Evolutionary conservation across 1,140 invertebrate genomes (phyloP).

Genomic region (Patella vulgata): DNA sequence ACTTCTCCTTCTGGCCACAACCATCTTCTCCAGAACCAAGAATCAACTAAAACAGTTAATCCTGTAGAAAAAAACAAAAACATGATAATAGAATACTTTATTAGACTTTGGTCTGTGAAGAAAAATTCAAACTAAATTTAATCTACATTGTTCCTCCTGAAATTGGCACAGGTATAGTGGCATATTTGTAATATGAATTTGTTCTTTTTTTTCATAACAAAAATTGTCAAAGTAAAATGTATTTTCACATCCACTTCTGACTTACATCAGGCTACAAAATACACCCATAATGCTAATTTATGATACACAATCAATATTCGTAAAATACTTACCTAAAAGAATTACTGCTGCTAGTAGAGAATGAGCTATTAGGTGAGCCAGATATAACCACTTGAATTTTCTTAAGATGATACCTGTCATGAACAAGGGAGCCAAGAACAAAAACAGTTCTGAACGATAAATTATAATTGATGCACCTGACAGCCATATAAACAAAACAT

Average conservation of each 20-base stretch:
- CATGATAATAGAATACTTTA: too few species aligned
- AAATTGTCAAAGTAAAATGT: too few species aligned
- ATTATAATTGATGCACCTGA: slow-evolving; percentile 89
- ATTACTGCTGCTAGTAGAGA: slow-evolving; percentile 11
- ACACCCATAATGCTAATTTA: too few species aligned
- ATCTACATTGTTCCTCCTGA: background rate
- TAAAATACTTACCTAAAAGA: slow-evolving; percentile 24
- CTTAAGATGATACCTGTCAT: background rate
- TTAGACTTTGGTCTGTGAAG: too few species aligned
- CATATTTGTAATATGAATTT: background rate
- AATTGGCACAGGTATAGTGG: background rate
- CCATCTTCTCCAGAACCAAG: slow-evolving; percentile 89
- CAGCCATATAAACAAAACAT: slow-evolving; percentile 81
- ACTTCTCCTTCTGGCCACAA: slow-evolving; percentile 99
- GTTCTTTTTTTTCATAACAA: too few species aligned
- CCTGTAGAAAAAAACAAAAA: slow-evolving; percentile 67
- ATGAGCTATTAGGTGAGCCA: background rate
- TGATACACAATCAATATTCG: too few species aligned
- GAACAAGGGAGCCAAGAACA: slow-evolving; percentile 80
- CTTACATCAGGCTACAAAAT: too few species aligned
- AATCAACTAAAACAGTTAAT: slow-evolving; percentile 86
- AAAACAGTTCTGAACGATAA: slow-evolving; percentile 88
- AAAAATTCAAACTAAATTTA: background rate
- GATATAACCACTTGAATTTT: background rate
- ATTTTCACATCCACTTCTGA: too few species aligned